Conservation (phyloP, 2,113 vertebrate genomes). For the Seriola dumerili region DNA sequence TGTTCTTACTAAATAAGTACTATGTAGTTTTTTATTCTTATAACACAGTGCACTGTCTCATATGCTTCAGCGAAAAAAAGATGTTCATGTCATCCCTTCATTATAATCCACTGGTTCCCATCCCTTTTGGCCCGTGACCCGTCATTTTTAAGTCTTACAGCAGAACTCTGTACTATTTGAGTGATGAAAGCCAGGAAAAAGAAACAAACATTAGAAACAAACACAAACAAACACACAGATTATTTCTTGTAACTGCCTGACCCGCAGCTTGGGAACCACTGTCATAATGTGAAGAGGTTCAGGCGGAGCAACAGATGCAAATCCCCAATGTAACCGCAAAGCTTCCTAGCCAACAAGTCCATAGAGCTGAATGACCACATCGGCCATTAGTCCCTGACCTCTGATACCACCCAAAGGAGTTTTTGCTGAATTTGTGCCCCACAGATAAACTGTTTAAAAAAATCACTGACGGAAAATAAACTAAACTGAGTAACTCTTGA, state of each 20-base stretch:
- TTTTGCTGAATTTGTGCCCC: not conserved
- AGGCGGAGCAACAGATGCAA: not conserved
- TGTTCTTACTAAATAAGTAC: not conserved
- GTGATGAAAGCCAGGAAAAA: not conserved
- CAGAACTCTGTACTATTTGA: not conserved
- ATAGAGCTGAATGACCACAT: not conserved
- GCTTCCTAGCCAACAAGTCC: not conserved
- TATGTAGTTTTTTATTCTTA: too few species aligned
- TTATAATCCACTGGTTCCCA: too few species aligned
- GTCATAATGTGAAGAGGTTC: not conserved
- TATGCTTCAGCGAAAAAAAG: not conserved
- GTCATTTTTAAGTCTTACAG: not conserved
- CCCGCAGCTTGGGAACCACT: not conserved
- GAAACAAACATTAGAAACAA: not conserved
- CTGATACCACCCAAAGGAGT: not conserved
- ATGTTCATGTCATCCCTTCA: too few species aligned
- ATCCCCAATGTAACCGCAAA: not conserved
- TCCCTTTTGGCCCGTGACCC: too few species aligned
- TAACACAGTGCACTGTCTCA: not conserved
- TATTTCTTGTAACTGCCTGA: not conserved
- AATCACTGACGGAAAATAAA: too few species aligned
- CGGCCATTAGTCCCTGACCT: not conserved
- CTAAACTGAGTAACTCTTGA: not conserved
- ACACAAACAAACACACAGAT: not conserved
- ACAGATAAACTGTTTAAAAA: not conserved